A percentile compares a stretch with the other conserved stretches of the same genome.
phyloP scores from a whole-genome alignment of 2,888 invertebrate species.

The Eupithecia vulgata region DNA sequence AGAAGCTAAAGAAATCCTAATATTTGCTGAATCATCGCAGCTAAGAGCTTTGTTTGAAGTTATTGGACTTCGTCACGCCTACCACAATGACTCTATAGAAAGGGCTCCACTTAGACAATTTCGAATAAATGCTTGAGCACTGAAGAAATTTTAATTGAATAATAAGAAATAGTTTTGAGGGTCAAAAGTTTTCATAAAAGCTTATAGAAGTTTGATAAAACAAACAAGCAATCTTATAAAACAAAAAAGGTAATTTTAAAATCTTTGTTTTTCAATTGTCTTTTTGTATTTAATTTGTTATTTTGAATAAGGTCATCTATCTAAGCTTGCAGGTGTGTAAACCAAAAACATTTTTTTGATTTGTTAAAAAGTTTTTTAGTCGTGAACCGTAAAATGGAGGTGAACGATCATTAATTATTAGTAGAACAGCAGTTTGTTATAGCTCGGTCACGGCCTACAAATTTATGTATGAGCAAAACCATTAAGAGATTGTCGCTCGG shows the following conservation, averaged over 20 bases:
- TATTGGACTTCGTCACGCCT: slow-evolving; percentile 68
- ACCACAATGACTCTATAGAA: slow-evolving; percentile 68
- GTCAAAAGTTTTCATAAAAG: slow-evolving; percentile 13
- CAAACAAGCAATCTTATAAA: not conserved
- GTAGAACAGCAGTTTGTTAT: slow-evolving; percentile 76
- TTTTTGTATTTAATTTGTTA: slow-evolving; percentile 25
- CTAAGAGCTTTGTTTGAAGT: slow-evolving; percentile 78
- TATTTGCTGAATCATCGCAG: slow-evolving; percentile 66
- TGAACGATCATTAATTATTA: slow-evolving; percentile 79
- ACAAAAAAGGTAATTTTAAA: not conserved
- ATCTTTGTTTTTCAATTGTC: slow-evolving; percentile 11
- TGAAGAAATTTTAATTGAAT: slow-evolving; percentile 65
- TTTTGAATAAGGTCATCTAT: slow-evolving; percentile 30
- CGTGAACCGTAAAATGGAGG: slow-evolving; percentile 78
- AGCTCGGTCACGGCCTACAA: slow-evolving; percentile 74
- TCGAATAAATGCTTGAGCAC: slow-evolving; percentile 61
- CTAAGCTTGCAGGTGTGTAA: slow-evolving; percentile 65
- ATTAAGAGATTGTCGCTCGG: slow-evolving; percentile 77
- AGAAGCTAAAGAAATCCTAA: slow-evolving; percentile 43
- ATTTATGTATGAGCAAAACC: slow-evolving; percentile 78
- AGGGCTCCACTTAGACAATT: slow-evolving; percentile 66
- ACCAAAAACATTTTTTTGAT: slow-evolving; percentile 61
- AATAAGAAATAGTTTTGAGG: slow-evolving; percentile 49
- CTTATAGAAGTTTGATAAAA: slow-evolving; percentile 16
- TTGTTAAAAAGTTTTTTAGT: slow-evolving; percentile 71